Evolutionary conservation across 2,888 invertebrate species (phyloP), one percentile per base, ranked within the genome.

Genomic region (Leistus spinibarbis): DNA sequence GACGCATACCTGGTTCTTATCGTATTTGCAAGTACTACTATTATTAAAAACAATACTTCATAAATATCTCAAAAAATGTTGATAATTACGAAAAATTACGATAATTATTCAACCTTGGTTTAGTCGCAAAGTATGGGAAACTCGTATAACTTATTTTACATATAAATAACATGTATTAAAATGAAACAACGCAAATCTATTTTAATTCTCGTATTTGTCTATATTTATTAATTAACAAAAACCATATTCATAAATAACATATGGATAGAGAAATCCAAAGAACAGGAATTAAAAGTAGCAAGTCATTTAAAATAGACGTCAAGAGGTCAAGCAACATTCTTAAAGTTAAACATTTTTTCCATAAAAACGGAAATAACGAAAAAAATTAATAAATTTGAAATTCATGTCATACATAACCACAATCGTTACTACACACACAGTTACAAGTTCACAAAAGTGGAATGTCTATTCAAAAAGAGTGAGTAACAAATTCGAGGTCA

Each of bases 401-500:
- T 20, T 60, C 60, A 17, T 22, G 22, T 17, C n/a, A 13, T 7
- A 57, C 20, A 17, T 19, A 60, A 60, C 3, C 40, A 4, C 19
- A 60, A 60, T 20, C 9, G 60, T 60, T 60, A 60, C 10, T 40
- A 40, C 13, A 40, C 7, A 3, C 40, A 40, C 40, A 40, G 40
- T 40, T 40, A 40, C 5, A 40, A 40, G 40, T 40, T 40, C 3
- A 40, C 40, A 40, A 40, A 40, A 19, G 60, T 16, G 60, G 60
- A 60, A 60, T 60, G 60, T 20, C 60, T 20, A 60, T 60, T 60
- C 60, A 60, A 60, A 60, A 56, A 19, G 3, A 10, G 22, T 10
- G 10, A 19, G 60, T 20, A 20, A 22, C 19, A 22, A 60, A 60
- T 60, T 60, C 60, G 60, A 60, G 60, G 60, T 60, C 60, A 60